Evolutionary conservation across 2,797 vertebrate species (phyloP), one percentile per base, ranked within the genome.

Genomic region (Amniataba percoides): DNA sequence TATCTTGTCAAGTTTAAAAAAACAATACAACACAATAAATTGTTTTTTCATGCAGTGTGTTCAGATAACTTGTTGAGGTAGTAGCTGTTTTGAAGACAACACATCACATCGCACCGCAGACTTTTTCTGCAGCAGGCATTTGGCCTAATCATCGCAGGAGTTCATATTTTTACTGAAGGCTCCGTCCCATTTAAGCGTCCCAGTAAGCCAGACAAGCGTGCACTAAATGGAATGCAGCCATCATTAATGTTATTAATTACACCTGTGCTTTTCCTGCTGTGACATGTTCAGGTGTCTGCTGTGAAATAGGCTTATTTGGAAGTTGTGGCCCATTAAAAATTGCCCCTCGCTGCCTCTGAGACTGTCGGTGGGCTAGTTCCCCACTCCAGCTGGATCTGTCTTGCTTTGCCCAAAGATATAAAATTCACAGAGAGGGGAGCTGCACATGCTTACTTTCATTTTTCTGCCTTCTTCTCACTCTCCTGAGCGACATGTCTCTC

Each of bases 361-460:
- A 53, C 45, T 46, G 45, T 6, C 31, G 51, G 40, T 49, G 23
- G 46, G 45, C 68, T 25, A 60, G 59, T 57, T 31, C 40, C 39
- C 12, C 12, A n/a, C 21, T 49, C 13, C 43, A 31, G 62, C 62
- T 23, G 55, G 48, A 61, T 48, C n/a, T 57, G 1, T 31, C n/a
- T 57, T 12, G 25, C 36, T 63, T 59, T 77, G 66, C 70, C 82
- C 74, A 27, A 62, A 63, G 27, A 71, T 84, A 42, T 70, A 63
- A 71, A 59, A 81, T 68, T 68, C 78, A 75, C 63, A 42, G 42
- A 81, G 70, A 56, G 61, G 43, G 60, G 46, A 63, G 49, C 52
- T 3, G 46, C n/a, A 53, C 18, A 46, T 4, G 7, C 31, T 21
- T 5, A 31, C 36, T 59, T 56, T 46, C 7, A 69, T 73, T 71